Evolutionary conservation across 2,888 invertebrate genomes (phyloP), one percentile per base, ranked within the genome.

Genomic region (Xestia ashworthii): DNA sequence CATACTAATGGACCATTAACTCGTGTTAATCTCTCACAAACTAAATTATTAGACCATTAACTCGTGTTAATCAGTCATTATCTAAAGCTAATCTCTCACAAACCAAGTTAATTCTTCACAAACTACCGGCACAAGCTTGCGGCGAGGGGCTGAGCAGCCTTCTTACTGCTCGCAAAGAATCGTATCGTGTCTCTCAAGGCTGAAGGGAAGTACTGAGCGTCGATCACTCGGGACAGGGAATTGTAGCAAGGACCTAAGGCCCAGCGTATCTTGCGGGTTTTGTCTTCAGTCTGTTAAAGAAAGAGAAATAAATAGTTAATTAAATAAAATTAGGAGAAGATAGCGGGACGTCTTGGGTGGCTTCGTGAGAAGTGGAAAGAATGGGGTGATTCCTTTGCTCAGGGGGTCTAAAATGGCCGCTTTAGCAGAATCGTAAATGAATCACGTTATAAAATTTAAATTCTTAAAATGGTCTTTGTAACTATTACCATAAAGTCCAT

Each of bases 241-340:
- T 95, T 90, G 85, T 97, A 97, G 84, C 98, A 98, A 3, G 97
- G 97, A 0, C 97, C 97, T 8, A 98, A 92, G 74, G 97, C 97
- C 97, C 98, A 98, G 0, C 97, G 95, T 12, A 97, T 96, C 87
- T 97, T 97, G 85, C 96, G 97, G 25, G 94, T 94, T 90, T 98
- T 98, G 90, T 98, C 97, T 93, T 98, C 98, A 16, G 97, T 96
- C 98, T 98, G 94, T 46, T 50, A 76, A 0, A 58, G 48, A 38
- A 0, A 19, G 9, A 46, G 25, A 66, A 22, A 12, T 9, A n/a
- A 60, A 19, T 1, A 32, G 11, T 74, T 46, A 55, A 53, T 22
- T 53, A 22, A 50, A 8, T 50, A 22, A 19, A 3, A 32, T 32
- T 1, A 32, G 32, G 32, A 32, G 1, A 32, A 32, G 32, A 32